Percentiles rank a stretch among this genome's conserved stretches.
phyloP scores from a whole-genome alignment of 2,888 invertebrate species.

The Nasonia oneida region DNA sequence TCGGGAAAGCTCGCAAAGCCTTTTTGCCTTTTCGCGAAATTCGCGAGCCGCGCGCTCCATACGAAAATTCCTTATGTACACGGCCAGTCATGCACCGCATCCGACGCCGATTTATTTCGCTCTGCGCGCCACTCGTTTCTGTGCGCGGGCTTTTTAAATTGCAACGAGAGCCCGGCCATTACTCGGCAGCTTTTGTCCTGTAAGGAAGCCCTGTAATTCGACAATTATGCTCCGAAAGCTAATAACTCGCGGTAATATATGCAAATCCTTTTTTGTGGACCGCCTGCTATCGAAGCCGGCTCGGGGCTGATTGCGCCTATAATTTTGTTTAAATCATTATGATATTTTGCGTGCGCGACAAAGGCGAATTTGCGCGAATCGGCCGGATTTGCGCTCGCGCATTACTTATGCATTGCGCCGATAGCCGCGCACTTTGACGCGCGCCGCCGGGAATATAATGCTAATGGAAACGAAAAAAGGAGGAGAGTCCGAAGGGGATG shows the following conservation, averaged over 20 bases:
- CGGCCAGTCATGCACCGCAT: neutral
- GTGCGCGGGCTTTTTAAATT: slow-evolving; percentile 13
- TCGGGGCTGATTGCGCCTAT: neutral
- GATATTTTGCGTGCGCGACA: no score
- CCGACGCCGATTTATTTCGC: slow-evolving; percentile 17
- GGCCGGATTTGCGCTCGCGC: neutral
- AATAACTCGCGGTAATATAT: neutral
- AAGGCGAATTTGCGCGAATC: no score
- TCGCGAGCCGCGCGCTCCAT: neutral
- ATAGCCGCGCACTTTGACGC: no score
- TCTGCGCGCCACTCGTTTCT: neutral
- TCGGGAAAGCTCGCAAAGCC: neutral
- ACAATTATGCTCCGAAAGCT: no score
- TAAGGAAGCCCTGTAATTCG: no score
- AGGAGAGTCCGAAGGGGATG: slow-evolving; percentile 5
- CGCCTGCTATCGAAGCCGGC: neutral
- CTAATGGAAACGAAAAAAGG: slow-evolving; percentile 43
- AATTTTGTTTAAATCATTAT: neutral
- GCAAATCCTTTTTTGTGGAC: neutral
- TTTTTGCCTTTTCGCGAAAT: no score
- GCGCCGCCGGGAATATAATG: slow-evolving; percentile 19
- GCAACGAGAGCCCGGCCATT: neutral
- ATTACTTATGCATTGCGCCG: neutral
- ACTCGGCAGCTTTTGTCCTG: neutral
- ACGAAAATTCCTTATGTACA: slow-evolving; percentile 7